Base-by-base conservation (phyloP, 2,113 vertebrate species). In the Planiliza haematocheilus region DNA sequence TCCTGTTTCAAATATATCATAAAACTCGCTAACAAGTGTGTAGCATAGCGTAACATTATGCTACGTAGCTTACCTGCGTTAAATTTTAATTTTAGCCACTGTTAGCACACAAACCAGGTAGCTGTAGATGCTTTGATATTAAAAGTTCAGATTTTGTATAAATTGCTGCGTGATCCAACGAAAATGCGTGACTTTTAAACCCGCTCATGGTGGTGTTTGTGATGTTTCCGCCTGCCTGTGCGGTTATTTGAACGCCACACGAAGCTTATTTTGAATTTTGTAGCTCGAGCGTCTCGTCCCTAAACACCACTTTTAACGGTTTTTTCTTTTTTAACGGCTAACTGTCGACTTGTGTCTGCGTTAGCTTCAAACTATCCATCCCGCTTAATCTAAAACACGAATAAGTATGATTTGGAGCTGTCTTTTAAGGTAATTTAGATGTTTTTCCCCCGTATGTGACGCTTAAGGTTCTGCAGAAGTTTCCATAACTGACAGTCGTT, bases 401-500 rank as follows among this genome's bases (percentile, higher is more conserved):
- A 0, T 4, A 10, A 24, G 18, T 24, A 57, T 39, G 12, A 7
- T 53, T 9, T 39, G 8, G 30, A 9, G 17, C 7, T 18, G 16
- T 1, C 70, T 55, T 16, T 6, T 4, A 0, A 42, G 10, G 9
- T 53, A 70, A 62, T 7, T 14, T 7, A 7, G 7, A 34, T 60
- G 24, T 30, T 30, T 30, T 30, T 30, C 5, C 5, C 5, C 5
- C 5, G 24, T 30, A 5, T 30, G 59, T 24, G 11, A 46, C 67
- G 39, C 20, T 45, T 10, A 16, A 61, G 50, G 37, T 46, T n/a
- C 8, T 51, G 41, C 21, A 42, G 30, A 79, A 84, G 61, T 83
- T 85, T 34, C 74, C 62, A 67, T 59, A 48, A 57, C 60, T 62
- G 56, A 74, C 51, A 65, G 49, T 21, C 43, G 20, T 48, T 18